These are phyloP conservation scores for Coracopsis vasa DNA, from an alignment of 2,113 vertebrate genomes.

Conservation along the genomic window DNA sequence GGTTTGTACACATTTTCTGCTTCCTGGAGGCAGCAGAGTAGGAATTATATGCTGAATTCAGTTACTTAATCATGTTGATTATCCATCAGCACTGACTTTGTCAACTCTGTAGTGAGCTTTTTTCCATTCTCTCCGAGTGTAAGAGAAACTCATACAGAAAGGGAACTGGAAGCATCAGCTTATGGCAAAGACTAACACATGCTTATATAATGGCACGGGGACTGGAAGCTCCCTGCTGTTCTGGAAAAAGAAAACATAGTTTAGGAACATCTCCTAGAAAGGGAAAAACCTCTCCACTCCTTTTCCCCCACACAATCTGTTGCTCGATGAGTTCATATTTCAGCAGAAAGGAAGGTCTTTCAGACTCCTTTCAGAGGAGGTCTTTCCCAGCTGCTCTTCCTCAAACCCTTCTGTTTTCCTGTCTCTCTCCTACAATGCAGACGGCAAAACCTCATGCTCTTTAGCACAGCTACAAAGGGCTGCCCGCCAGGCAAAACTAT, in stretches of 20 bases:
- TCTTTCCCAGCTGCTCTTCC: neutral
- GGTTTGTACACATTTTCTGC: neutral
- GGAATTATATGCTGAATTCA: constrained; percentile 10
- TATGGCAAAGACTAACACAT: constrained; percentile 14
- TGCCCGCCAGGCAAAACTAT: neutral
- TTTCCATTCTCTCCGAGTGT: neutral
- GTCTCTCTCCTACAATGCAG: neutral
- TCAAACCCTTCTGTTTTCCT: neutral
- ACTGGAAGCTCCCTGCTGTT: constrained; percentile 47
- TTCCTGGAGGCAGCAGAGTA: neutral
- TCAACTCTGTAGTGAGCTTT: neutral
- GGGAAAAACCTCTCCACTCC: constrained; percentile 22
- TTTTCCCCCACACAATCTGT: constrained; percentile 39
- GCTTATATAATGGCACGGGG: neutral
- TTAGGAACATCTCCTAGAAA: constrained; percentile 23
- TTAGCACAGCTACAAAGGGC: neutral
- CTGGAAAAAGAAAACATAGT: neutral
- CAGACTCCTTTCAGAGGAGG: neutral
- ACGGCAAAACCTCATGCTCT: neutral
- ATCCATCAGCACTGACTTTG: neutral
- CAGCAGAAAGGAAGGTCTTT: neutral
- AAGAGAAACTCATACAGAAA: neutral
- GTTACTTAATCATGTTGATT: constrained; percentile 6
- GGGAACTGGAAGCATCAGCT: neutral
- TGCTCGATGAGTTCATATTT: neutral